A percentile compares a stretch with the other conserved stretches of the same genome.
Conservation (phyloP, 2,888 invertebrate genomes). For the Leuctra nigra region DNA sequence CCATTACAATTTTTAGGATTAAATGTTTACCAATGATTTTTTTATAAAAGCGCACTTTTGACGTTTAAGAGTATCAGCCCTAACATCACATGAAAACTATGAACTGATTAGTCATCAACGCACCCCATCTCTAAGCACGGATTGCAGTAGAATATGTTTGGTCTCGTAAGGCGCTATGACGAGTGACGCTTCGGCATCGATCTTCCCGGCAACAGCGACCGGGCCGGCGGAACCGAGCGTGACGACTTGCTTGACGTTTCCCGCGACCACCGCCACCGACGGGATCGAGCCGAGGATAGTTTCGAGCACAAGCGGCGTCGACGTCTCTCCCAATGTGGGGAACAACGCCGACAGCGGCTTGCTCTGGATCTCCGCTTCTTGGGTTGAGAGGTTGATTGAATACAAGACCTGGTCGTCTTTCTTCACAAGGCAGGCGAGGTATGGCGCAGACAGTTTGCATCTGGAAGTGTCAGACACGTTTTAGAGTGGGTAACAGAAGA, state of each 20-base stretch:
- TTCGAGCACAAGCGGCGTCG: slow-evolving; percentile 37
- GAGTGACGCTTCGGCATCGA: slow-evolving; percentile 1
- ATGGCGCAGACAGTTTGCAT: slow-evolving; percentile 56
- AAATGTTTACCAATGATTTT: too few relatives aligned
- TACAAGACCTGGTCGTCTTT: slow-evolving; percentile 48
- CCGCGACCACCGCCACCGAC: slow-evolving; percentile 34
- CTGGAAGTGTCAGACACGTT: too few relatives aligned
- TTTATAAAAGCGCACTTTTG: too few relatives aligned
- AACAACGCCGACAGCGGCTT: slow-evolving; percentile 33
- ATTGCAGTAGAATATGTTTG: slow-evolving; percentile 40
- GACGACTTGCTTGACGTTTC: not conserved
- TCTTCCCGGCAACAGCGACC: not conserved
- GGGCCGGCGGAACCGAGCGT: not conserved
- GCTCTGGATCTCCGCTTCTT: slow-evolving; percentile 35
- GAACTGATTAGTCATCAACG: too few relatives aligned
- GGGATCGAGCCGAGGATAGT: slow-evolving; percentile 36
- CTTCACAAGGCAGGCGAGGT: slow-evolving; percentile 58
- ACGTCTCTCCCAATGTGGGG: slow-evolving; percentile 30
- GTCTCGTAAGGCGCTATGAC: slow-evolving; percentile 31
- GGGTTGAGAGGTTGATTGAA: slow-evolving; percentile 50
- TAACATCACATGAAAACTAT: too few relatives aligned
- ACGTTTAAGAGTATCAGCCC: too few relatives aligned
- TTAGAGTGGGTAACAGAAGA: too few relatives aligned
- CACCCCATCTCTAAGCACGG: slow-evolving; percentile 41
- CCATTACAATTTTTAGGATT: too few relatives aligned